Percentiles rank a stretch among this genome's conserved stretches.
These are phyloP conservation scores for Phylloscopus collybita DNA, from an alignment of 2,797 vertebrate species.

Conservation along the genomic window DNA sequence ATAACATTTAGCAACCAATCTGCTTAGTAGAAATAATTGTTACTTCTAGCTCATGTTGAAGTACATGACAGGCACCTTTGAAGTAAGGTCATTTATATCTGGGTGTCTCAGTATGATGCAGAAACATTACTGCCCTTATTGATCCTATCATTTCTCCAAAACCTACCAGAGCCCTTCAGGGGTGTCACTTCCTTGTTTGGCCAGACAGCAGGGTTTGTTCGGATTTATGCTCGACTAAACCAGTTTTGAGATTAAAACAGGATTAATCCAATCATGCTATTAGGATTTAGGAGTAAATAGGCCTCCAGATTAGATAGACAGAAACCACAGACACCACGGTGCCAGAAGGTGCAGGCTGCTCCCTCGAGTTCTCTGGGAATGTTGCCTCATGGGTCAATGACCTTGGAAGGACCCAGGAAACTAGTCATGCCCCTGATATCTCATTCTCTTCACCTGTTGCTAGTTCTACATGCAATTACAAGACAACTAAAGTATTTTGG, in stretches of 20 bases:
- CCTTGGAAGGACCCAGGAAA: not conserved
- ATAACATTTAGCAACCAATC: not conserved
- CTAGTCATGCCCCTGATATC: not conserved
- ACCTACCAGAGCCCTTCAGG: not conserved
- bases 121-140: not conserved
- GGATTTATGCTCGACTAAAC: not conserved
- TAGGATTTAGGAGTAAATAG: constrained; percentile 13
- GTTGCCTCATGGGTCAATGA: not conserved
- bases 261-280: constrained; percentile 4
- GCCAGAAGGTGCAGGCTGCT: not conserved
- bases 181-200: not conserved
- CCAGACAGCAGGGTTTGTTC: not conserved
- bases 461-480: not conserved
- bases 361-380: not conserved
- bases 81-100: not conserved
- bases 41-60: not conserved
- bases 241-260: constrained; percentile 25
- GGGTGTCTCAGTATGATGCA: not conserved
- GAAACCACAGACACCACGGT: rapidly evolving
- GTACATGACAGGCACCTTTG: not conserved
- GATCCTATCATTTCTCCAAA: not conserved
- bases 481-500: not conserved
- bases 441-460: not conserved
- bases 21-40: not conserved
- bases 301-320: not conserved